Evolutionary conservation across 2,797 vertebrate species (phyloP), one percentile per base, ranked within the genome.

Genomic region (Melanotaenia boesemani): DNA sequence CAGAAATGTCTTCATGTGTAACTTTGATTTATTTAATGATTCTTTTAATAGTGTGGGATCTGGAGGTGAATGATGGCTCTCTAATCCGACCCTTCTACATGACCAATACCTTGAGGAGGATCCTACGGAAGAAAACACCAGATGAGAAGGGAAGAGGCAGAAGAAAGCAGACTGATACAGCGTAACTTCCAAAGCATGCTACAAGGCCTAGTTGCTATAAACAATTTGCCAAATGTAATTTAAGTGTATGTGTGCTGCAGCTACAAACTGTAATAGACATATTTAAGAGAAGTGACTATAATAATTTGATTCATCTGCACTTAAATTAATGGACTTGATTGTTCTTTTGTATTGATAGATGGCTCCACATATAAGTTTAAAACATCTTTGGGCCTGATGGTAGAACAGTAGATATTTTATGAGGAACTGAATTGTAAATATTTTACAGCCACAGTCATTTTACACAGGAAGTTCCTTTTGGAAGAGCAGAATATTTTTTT

Each of bases 31-130:
- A 4, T 9, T 36, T 7, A 61, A 4, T 16, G 50, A 34, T 61
- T 74, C 24, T 81, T 39, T 11, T 24, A 30, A 5, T 39, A 95
- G 96, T 95, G 95, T 92, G 90, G 86, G 95, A 96, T 80, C 70
- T 94, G 91, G 95, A 96, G 88, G 89, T 82, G 79, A 95, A 95
- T 4, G 88, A 94, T 13, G 95, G 94, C 62, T 94, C 95, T 24
- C 26, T 81, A 0, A 78, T 66, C 34, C 93, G 83, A 63, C 95
- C 95, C 11, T 95, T 90, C 91, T 87, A 85, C 80, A 83, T 92
- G 94, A 91, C 13, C 76, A 86, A 71, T 63, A 60, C 71, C 26
- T 72, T 96, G 74, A 78, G 75, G 88, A 82, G 72, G 82, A 91
- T 95, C 81, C 87, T 91, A 36, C 84, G 91, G 72, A 91, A 93